phyloP scores from a whole-genome alignment of 2,113 vertebrate species.

The Leptobrachium ailaonicum region DNA sequence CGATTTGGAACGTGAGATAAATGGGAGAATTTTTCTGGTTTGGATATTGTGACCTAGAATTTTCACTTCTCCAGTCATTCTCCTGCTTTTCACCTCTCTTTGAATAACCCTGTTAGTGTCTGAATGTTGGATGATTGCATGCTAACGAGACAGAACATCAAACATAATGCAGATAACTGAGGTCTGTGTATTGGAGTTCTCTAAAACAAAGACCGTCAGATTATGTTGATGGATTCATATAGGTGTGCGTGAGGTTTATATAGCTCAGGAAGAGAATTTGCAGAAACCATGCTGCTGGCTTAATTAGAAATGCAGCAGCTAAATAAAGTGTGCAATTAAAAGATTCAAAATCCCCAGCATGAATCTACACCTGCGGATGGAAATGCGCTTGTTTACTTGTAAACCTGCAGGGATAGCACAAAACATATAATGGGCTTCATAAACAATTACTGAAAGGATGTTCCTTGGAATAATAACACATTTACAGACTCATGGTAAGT shows the following conservation, averaged over 20 bases:
- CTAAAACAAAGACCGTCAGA: neutral
- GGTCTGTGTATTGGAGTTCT: too few relatives aligned
- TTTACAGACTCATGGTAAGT: too few relatives aligned
- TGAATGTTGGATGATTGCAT: too few relatives aligned
- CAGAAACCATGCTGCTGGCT: neutral
- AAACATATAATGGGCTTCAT: neutral
- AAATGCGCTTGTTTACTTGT: neutral
- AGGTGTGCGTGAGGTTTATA: neutral
- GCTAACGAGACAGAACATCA: too few relatives aligned
- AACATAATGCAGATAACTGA: too few relatives aligned
- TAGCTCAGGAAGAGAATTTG: neutral
- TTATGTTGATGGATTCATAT: neutral
- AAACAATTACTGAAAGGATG: neutral
- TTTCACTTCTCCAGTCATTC: too few relatives aligned
- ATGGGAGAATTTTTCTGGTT: too few relatives aligned
- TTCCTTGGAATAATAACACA: neutral
- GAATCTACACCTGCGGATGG: neutral
- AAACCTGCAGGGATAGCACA: neutral
- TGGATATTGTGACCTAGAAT: too few relatives aligned
- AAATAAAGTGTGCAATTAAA: constrained; percentile 3
- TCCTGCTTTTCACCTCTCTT: too few relatives aligned
- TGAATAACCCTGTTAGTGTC: too few relatives aligned
- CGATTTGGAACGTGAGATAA: too few relatives aligned
- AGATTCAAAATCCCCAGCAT: neutral
- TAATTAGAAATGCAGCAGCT: constrained; percentile 1